Percentiles rank a stretch among this genome's conserved stretches.
Evolutionary conservation across 2,888 invertebrate genomes (phyloP).

Genomic region (Leuctra nigra): DNA sequence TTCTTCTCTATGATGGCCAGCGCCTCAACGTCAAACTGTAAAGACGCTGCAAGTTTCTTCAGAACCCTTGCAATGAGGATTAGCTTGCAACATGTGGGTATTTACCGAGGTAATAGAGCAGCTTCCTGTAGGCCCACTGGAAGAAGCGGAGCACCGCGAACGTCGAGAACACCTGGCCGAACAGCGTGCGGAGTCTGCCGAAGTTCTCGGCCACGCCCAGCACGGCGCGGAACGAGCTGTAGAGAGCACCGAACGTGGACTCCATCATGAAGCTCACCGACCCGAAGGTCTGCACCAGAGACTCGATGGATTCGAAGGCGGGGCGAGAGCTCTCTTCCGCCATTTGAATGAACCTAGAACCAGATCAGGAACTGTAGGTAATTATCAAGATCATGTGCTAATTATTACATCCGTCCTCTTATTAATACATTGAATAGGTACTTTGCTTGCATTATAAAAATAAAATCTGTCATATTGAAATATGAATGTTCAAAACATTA

Average conservation of each 20-base stretch:
- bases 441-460: no score
- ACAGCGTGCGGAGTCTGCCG: conserved; percentile 70
- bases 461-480: no score
- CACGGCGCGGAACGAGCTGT: conserved; percentile 92
- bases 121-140: conserved; percentile 70
- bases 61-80: no score
- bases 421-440: no score
- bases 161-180: conserved; percentile 82
- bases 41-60: no score
- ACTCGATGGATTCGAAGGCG: conserved; percentile 92
- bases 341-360: conserved; percentile 35
- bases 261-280: conserved; percentile 96
- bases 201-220: conserved; percentile 95
- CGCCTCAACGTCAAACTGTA: no score
- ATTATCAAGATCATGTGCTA: no score
- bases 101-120: conserved; percentile 61
- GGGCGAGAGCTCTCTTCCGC: conserved; percentile 89
- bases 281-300: conserved; percentile 82
- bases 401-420: no score
- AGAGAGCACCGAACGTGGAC: conserved; percentile 91
- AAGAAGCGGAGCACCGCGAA: conserved; percentile 74
- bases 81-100: no score
- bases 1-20: no score
- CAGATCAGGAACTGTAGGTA: no score
- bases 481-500: no score